phyloP scores from a whole-genome alignment of 2,888 invertebrate genomes.

The Xylota segnis region DNA sequence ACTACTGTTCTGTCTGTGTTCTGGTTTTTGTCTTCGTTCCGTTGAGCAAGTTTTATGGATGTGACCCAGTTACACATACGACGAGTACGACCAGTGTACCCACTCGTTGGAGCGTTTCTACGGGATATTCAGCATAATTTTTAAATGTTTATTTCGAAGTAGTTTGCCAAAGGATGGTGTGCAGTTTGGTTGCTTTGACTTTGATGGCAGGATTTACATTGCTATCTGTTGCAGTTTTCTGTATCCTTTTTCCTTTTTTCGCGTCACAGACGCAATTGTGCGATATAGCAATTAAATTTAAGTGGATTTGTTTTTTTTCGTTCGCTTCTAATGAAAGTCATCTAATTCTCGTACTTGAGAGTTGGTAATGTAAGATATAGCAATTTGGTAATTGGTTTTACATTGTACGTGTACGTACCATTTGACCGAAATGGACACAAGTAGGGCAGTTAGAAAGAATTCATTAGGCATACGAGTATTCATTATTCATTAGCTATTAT shows the following conservation, averaged over 20 bases:
- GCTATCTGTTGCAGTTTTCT: conserved; percentile 53
- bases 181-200: conserved; percentile 36
- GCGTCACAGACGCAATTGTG: conserved; percentile 27
- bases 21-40: conserved; percentile 50
- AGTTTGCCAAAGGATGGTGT: conserved; percentile 1
- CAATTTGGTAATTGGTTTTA: conserved; percentile 16
- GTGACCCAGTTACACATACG: conserved; percentile 67
- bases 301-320: not conserved
- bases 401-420: not conserved
- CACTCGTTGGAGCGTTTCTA: conserved; percentile 22
- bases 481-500: no score
- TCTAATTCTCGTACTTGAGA: not conserved
- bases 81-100: conserved; percentile 28
- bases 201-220: conserved; percentile 34
- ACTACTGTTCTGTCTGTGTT: conserved; percentile 62
- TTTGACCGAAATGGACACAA: not conserved
- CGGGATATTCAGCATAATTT: conserved; percentile 57
- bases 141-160: conserved; percentile 52
- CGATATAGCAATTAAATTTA: conserved; percentile 30
- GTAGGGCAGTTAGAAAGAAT: not conserved
- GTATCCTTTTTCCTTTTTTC: not conserved
- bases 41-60: conserved; percentile 63
- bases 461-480: not conserved
- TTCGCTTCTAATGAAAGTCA: no score
- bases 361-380: not conserved